Conservation (phyloP, 2,113 vertebrate species). For the Argyrosomus japonicus region DNA sequence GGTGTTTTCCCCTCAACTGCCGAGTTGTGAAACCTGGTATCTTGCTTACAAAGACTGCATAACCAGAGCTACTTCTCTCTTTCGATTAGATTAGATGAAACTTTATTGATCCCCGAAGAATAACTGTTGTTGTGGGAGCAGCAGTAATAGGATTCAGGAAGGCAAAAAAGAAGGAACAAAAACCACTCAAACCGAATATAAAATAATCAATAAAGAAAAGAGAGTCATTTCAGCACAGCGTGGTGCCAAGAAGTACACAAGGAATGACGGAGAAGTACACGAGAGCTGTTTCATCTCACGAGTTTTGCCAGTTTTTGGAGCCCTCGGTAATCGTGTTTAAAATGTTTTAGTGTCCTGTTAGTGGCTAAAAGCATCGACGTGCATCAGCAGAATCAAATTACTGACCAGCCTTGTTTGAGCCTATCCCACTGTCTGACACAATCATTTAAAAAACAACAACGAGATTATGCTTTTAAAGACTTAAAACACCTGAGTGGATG, state of each 20-base stretch:
- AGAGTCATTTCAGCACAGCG: conserved; percentile 1
- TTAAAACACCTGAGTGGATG: neutral
- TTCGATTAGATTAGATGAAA: conserved; percentile 47
- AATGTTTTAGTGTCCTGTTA: neutral
- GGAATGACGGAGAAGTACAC: neutral
- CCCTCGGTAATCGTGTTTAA: neutral
- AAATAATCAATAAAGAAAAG: conserved; percentile 47
- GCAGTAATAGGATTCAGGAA: conserved; percentile 41
- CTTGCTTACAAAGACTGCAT: conserved; percentile 1
- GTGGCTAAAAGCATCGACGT: neutral
- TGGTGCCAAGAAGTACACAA: neutral
- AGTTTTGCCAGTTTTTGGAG: neutral
- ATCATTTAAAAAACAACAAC: neutral
- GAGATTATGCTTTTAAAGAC: neutral
- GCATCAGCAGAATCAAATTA: neutral
- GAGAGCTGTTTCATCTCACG: neutral
- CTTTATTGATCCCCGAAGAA: conserved; percentile 54
- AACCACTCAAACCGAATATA: conserved; percentile 41
- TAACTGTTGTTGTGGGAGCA: conserved; percentile 21
- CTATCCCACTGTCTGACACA: neutral
- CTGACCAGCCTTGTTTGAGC: neutral
- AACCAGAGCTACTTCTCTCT: conserved; percentile 9
- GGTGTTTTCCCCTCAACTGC: neutral
- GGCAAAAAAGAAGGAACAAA: neutral
- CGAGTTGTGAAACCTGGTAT: neutral